phyloP scores from a whole-genome alignment of 2,113 vertebrate species.

The Elachura formosa region DNA sequence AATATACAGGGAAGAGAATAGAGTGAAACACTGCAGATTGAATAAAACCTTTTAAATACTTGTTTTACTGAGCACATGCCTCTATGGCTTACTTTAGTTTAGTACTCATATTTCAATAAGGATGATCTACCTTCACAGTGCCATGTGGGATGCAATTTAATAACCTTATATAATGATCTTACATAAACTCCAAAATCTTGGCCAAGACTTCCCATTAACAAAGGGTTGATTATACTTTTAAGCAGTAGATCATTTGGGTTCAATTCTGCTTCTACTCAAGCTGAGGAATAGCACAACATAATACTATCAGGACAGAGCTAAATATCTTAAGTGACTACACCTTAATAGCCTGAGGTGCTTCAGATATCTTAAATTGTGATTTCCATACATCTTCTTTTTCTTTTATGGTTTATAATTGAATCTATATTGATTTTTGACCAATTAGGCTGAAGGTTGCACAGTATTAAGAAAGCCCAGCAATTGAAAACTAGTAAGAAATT shows the following conservation, averaged over 20 bases:
- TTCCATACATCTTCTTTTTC: not conserved
- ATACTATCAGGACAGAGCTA: not conserved
- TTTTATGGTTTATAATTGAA: not conserved
- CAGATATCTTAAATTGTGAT: not conserved
- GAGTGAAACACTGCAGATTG: not conserved
- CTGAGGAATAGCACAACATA: not conserved
- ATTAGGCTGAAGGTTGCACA: not conserved
- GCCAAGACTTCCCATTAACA: constrained; percentile 1
- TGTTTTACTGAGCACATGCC: not conserved
- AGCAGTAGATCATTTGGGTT: not conserved
- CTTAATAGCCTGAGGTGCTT: not conserved
- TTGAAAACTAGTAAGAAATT: not conserved
- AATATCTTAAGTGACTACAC: not conserved
- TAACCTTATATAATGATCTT: constrained; percentile 45
- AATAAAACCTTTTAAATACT: not conserved
- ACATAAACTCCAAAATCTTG: constrained; percentile 41
- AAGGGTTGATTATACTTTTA: constrained; percentile 15
- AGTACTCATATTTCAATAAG: not conserved
- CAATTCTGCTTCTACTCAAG: not conserved
- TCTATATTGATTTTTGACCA: not conserved
- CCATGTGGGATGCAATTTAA: constrained; percentile 26
- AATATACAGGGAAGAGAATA: not conserved
- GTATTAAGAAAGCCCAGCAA: not conserved
- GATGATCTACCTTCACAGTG: not conserved
- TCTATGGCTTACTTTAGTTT: not conserved